Base-by-base conservation (phyloP, 2,797 vertebrate genomes). In the Cryptoprocta ferox region DNA sequence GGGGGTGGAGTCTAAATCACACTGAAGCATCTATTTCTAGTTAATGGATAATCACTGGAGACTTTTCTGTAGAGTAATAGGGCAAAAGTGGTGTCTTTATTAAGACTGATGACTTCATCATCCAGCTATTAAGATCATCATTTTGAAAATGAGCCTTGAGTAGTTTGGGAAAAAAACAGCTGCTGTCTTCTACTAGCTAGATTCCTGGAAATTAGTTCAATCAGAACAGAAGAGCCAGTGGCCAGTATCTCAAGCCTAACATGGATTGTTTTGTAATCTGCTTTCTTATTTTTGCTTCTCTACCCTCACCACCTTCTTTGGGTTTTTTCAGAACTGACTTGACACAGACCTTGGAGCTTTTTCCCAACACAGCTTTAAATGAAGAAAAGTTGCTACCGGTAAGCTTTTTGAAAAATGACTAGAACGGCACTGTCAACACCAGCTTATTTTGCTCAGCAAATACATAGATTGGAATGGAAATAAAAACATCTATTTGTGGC, bases 121-220 rank as follows among this genome's bases (percentile, higher is more conserved):
- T 75, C 94, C 53, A 83, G 45, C 50, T 71, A 28, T 89, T 96
- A 96, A 96, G 89, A 79, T 28, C 30, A 81, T 96, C 75, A 87
- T 95, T 96, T 89, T 94, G 66, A 93, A 95, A 97, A 86, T 65
- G 75, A 94, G 73, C 53, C 16, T 94, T 87, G 19, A 87, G 28
- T 56, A 79, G 75, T 71, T 75, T 59, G 65, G 35, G n/a, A 18
- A 13, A 4, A 12, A 86, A 63, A 79, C 1, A 89, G 45, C 39
- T 85, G 1, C 50, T 78, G 3, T 80, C 50, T 78, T 78, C 16
- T 61, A 56, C 32, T 16, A 81, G 45, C 53, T 50, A 63, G 56
- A 88, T 63, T 92, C 88, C 78, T 63, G 35, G 78, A 95, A 95
- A 50, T 81, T 63, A 68, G 78, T 32, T 32, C 37, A 16, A 26